A percentile compares a stretch with the other conserved stretches of the same genome.
These are phyloP conservation scores for Peromyscus maniculatus DNA, from an alignment of 2,113 vertebrate genomes.

Conservation along the genomic window DNA sequence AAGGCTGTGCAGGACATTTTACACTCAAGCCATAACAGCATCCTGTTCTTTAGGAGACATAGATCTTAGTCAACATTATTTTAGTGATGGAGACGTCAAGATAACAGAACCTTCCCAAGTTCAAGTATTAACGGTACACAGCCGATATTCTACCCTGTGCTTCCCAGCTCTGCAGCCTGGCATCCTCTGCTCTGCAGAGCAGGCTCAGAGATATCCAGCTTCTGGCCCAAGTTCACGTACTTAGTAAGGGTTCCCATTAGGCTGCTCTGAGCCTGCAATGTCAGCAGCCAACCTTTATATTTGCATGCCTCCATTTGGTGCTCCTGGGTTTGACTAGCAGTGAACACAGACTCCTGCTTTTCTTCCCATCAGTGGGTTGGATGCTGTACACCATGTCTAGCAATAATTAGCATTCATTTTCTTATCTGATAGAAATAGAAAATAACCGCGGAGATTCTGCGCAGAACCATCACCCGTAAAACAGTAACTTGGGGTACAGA, in stretches of 20 bases:
- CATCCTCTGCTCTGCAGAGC: background rate
- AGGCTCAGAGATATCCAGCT: background rate
- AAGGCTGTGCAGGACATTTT: background rate
- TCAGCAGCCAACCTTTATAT: background rate
- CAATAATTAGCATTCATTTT: background rate
- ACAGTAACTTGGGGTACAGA: background rate
- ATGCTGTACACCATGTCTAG: background rate
- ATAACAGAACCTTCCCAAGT: background rate
- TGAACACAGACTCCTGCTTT: constrained; percentile 25
- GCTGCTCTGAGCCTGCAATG: background rate
- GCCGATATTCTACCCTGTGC: too few species aligned
- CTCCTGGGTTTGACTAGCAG: background rate
- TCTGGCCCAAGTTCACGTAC: background rate
- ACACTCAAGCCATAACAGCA: background rate
- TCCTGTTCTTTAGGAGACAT: background rate
- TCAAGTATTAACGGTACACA: background rate
- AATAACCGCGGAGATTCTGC: background rate
- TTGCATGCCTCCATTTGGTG: background rate
- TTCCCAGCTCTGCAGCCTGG: background rate
- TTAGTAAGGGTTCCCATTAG: background rate
- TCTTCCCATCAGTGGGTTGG: background rate
- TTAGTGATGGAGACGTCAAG: background rate
- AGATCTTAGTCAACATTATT: background rate
- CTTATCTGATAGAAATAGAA: background rate
- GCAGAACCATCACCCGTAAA: background rate